Conservation (phyloP, 2,888 invertebrate genomes). For the Pandemis heparana region DNA sequence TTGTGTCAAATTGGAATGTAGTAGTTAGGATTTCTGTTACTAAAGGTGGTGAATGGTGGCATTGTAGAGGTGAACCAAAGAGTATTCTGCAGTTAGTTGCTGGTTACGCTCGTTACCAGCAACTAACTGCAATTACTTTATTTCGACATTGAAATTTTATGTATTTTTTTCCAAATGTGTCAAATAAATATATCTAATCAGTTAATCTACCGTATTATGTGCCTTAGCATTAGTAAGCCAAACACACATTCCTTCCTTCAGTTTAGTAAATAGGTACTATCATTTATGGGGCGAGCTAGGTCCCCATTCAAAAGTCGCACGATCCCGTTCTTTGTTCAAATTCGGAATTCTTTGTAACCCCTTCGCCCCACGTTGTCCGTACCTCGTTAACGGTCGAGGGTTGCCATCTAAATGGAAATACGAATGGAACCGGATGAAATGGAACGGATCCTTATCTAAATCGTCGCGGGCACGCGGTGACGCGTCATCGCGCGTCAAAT, state of each 20-base stretch:
- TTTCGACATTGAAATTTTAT: too few species aligned
- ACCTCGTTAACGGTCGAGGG: constrained; percentile 40
- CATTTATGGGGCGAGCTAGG: background rate
- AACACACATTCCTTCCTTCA: background rate
- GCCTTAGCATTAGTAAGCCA: background rate
- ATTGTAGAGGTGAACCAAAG: background rate
- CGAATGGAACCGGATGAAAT: constrained; percentile 36
- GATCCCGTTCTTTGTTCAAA: constrained; percentile 36
- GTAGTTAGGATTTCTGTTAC: constrained; percentile 2
- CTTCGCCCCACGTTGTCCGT: constrained; percentile 28
- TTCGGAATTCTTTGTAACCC: constrained; percentile 38
- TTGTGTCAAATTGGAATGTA: constrained; percentile 24
- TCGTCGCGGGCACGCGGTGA: constrained; percentile 38
- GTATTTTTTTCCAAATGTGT: too few species aligned
- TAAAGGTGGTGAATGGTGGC: background rate
- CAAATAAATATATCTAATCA: too few species aligned
- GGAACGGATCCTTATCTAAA: constrained; percentile 41
- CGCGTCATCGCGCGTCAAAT: constrained; percentile 24
- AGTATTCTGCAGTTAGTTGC: background rate
- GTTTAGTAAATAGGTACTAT: background rate
- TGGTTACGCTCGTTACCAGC: background rate
- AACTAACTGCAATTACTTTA: too few species aligned
- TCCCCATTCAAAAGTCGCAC: constrained; percentile 19
- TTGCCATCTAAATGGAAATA: constrained; percentile 42
- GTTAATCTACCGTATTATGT: too few species aligned